Percentiles rank a stretch among this genome's conserved stretches.
phyloP scores from a whole-genome alignment of 2,113 vertebrate species.

The Heterochromis multidens region DNA sequence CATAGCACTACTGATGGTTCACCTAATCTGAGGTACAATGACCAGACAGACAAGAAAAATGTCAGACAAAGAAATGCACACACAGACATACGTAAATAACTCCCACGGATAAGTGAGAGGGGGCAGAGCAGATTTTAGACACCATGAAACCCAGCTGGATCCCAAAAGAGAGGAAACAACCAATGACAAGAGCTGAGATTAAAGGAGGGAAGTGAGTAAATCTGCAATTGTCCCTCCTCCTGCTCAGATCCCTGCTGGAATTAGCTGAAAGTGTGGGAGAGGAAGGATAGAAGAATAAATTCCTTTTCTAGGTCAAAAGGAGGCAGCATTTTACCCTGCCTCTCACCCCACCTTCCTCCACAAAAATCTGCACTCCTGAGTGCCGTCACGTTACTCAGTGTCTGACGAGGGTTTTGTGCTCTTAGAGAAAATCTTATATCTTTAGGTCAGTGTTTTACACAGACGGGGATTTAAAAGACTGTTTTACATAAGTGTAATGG shows the following conservation, averaged over 20 bases:
- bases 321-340: neutral
- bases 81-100: neutral
- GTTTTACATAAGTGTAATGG: neutral
- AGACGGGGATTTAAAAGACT: neutral
- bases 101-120: neutral
- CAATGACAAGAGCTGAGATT: slow-evolving; percentile 17
- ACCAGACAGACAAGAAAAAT: neutral
- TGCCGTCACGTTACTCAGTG: neutral
- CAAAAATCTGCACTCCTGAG: neutral
- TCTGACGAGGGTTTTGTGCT: neutral
- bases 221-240: slow-evolving; percentile 13
- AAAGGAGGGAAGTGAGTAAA: slow-evolving; percentile 27
- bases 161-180: slow-evolving; percentile 6
- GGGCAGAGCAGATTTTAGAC: slow-evolving; percentile 11
- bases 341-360: slow-evolving; percentile 12
- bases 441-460: neutral
- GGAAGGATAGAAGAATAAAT: slow-evolving; percentile 43
- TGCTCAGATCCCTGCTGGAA: slow-evolving; percentile 43
- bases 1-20: neutral
- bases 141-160: slow-evolving; percentile 16
- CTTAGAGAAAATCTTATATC: neutral
- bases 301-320: slow-evolving; percentile 27
- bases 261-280: slow-evolving; percentile 36
- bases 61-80: neutral
- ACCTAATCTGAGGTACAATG: neutral